Evolutionary conservation across 1,140 invertebrate species (phyloP).

Genomic region (Lepidurus apus): DNA sequence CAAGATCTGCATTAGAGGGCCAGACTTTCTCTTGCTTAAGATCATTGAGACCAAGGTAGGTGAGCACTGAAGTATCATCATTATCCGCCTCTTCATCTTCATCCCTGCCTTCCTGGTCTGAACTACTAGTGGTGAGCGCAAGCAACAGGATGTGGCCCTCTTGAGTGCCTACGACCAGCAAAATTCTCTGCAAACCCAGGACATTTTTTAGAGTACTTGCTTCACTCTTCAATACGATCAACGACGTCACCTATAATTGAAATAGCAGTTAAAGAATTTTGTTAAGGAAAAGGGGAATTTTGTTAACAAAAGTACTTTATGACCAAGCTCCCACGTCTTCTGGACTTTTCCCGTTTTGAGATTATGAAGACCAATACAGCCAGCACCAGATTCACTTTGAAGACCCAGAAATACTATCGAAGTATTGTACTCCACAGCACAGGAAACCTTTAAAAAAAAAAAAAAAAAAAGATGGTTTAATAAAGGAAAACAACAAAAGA

Average conservation of each 20-base stretch:
- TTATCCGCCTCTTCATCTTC: not conserved
- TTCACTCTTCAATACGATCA: not conserved
- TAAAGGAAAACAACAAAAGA: no score
- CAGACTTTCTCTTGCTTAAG: not conserved
- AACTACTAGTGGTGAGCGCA: not conserved
- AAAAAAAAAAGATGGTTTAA: not conserved
- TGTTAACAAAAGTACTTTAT: not conserved
- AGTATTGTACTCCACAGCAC: not conserved
- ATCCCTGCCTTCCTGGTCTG: not conserved
- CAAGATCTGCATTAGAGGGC: not conserved
- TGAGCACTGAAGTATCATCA: not conserved
- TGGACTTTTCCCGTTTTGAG: not conserved
- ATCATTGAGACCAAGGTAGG: not conserved
- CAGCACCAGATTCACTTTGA: not conserved
- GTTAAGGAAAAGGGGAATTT: not conserved
- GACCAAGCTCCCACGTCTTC: not conserved
- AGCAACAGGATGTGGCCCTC: conserved; percentile 32
- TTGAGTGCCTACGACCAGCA: conserved; percentile 28
- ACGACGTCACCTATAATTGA: not conserved
- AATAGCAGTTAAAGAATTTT: not conserved
- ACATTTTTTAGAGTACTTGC: not conserved
- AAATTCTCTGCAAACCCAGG: not conserved
- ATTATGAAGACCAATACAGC: not conserved
- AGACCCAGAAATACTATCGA: not conserved
- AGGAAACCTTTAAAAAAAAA: not conserved